Evolutionary conservation across 2,113 vertebrate genomes (phyloP).

Genomic region (Rousettus leschenaultii): DNA sequence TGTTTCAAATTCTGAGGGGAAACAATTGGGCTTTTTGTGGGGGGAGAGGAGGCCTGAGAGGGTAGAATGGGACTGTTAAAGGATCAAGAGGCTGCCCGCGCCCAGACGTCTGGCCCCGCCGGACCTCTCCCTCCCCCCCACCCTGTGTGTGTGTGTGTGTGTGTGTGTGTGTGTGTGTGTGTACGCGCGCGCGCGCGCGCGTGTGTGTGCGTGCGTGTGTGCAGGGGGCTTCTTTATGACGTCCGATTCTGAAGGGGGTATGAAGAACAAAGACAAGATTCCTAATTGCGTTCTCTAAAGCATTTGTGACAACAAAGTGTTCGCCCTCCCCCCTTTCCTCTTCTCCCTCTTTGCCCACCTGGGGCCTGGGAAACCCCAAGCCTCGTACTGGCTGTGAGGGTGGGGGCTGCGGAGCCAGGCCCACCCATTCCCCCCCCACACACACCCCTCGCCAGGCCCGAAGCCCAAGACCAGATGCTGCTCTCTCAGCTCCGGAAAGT

Average conservation of each 20-base stretch:
- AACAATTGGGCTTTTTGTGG: conserved; percentile 82
- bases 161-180: neutral
- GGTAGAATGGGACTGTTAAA: conserved; percentile 75
- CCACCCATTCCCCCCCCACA: neutral
- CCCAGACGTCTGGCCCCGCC: conserved; percentile 85
- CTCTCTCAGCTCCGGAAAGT: conserved; percentile 86
- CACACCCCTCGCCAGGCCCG: neutral
- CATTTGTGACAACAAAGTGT: conserved; percentile 72
- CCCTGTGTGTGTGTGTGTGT: neutral
- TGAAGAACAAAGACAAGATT: conserved; percentile 84
- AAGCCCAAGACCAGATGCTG: conserved; percentile 74
- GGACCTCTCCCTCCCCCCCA: conserved; percentile 16
- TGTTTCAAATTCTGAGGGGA: conserved; percentile 78
- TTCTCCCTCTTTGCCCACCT: neutral
- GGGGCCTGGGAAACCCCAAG: neutral
- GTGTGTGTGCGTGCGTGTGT: neutral
- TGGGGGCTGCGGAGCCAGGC: neutral
- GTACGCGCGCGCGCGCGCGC: neutral
- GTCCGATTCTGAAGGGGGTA: conserved; percentile 72
- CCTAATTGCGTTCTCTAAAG: conserved; percentile 75
- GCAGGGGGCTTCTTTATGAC: conserved; percentile 73
- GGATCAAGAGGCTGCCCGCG: conserved; percentile 78
- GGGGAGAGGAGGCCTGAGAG: conserved; percentile 41
- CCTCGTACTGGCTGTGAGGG: neutral
- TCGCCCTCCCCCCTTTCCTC: conserved; percentile 5